Evolutionary conservation across 2,797 vertebrate genomes (phyloP), one percentile per base, ranked within the genome.

Genomic region (Sitta carolinensis): DNA sequence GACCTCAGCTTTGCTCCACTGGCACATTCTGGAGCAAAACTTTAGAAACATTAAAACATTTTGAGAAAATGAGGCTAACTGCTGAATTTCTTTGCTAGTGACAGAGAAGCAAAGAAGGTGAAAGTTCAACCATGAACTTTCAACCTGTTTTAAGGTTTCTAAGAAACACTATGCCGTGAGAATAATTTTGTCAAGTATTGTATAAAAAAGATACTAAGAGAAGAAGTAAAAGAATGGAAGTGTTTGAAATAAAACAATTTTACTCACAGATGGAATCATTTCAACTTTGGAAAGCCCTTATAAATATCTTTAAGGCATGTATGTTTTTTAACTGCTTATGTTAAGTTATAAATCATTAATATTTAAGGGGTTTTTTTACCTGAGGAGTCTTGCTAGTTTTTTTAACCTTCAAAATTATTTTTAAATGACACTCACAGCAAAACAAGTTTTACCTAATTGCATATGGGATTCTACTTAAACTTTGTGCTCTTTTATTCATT

Each of bases 231-330:
- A 85, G 40, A 79, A 51, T 80, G 11, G 5, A 82, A 62, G 47
- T 27, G 62, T 77, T 95, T 78, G 61, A 90, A 91, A 90, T 29
- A 5, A 95, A 95, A 83, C 40, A 4, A 22, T 76, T 93, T 78
- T 32, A 70, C 34, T 72, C 45, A 89, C 5, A 78, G 55, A 76
- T 57, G 42, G 40, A 82, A 84, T 30, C 8, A 69, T 75, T 79
- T 81, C 74, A 84, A 50, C 50, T 85, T 40, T 79, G 32, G 54
- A 89, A 88, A 85, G 27, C 15, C n/a, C 19, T 80, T 66, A 57
- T 54, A 93, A 82, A 66, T 32, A 92, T 43, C 29, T 73, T 25
- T 64, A 72, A 96, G 40, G 32, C 43, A 70, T 83, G 6, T n/a
- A 63, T 45, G 27, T 3, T 64, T 94, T 84, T 77, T 22, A 73